phyloP scores from a whole-genome alignment of 2,888 invertebrate genomes.

The Molorchus minor region DNA sequence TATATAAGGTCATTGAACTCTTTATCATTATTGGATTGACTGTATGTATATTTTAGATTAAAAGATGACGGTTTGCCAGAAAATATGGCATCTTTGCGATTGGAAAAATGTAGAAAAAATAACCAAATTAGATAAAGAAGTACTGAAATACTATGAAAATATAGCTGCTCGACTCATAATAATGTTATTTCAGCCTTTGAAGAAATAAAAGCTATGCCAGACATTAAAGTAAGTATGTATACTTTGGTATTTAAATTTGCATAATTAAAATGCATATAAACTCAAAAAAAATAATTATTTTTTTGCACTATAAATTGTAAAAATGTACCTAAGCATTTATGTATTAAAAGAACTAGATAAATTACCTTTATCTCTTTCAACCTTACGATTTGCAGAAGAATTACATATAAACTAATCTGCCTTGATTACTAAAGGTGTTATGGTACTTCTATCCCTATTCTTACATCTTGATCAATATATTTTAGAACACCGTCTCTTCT shows the following conservation, averaged over 20 bases:
- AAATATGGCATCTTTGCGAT: neutral
- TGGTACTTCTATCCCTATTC: neutral
- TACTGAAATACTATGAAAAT: conserved; percentile 22
- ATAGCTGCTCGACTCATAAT: neutral
- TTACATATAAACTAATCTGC: neutral
- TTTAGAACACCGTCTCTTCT: conserved; percentile 21
- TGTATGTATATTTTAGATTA: conserved; percentile 10
- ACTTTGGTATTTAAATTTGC: neutral
- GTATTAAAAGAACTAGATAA: neutral
- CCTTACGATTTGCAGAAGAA: neutral
- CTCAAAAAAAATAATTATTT: conserved; percentile 4
- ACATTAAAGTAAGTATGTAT: conserved; percentile 18
- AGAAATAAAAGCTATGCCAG: conserved; percentile 4
- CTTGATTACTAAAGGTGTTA: neutral
- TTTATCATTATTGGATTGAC: no score
- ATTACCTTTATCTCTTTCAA: neutral
- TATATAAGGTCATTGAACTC: no score
- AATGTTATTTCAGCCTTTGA: neutral
- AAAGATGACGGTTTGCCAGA: neutral
- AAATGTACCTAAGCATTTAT: conserved; percentile 5
- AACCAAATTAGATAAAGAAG: conserved; percentile 2
- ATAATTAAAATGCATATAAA: conserved; percentile 9
- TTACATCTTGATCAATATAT: neutral
- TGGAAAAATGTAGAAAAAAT: conserved; percentile 11
- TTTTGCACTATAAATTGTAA: conserved; percentile 1